A percentile compares a stretch with the other conserved stretches of the same genome.
Conservation (phyloP, 2,113 vertebrate species). For the western clawed frog (Xenopus tropicalis) region DNA sequence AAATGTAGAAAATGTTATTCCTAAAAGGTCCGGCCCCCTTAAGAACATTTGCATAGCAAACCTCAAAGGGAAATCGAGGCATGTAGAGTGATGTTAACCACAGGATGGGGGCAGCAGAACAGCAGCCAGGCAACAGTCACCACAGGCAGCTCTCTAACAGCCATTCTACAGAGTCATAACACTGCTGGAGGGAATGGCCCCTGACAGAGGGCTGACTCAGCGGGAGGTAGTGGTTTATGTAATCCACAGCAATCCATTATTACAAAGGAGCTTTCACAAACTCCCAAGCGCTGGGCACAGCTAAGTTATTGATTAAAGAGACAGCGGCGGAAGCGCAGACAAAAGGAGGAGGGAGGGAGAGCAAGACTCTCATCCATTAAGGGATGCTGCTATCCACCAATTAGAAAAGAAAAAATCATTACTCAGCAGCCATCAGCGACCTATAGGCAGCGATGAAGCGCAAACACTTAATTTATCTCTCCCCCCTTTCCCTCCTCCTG, state of each 20-base stretch:
- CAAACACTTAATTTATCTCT: slow-evolving; percentile 60
- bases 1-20: too few species aligned
- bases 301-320: slow-evolving; percentile 77
- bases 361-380: slow-evolving; percentile 76
- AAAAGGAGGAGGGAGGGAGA: slow-evolving; percentile 45
- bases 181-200: slow-evolving; percentile 47
- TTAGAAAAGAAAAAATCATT: slow-evolving; percentile 77
- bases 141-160: slow-evolving; percentile 45
- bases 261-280: slow-evolving; percentile 73
- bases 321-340: slow-evolving; percentile 66
- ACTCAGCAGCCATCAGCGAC: slow-evolving; percentile 75
- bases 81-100: slow-evolving; percentile 19
- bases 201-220: slow-evolving; percentile 59
- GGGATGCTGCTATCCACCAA: slow-evolving; percentile 73
- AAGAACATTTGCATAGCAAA: slow-evolving; percentile 14
- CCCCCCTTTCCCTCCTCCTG: slow-evolving; percentile 49
- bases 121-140: slow-evolving; percentile 24
- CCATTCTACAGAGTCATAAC: slow-evolving; percentile 51
- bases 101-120: slow-evolving; percentile 38
- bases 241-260: slow-evolving; percentile 67
- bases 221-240: slow-evolving; percentile 56
- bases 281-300: slow-evolving; percentile 65
- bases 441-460: slow-evolving; percentile 64
- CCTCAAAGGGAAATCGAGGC: slow-evolving; percentile 6
- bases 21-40: too few species aligned